Base-by-base conservation (phyloP, 37 sponge, comb jelly and placozoan species). In the Haliclona indistincta region DNA sequence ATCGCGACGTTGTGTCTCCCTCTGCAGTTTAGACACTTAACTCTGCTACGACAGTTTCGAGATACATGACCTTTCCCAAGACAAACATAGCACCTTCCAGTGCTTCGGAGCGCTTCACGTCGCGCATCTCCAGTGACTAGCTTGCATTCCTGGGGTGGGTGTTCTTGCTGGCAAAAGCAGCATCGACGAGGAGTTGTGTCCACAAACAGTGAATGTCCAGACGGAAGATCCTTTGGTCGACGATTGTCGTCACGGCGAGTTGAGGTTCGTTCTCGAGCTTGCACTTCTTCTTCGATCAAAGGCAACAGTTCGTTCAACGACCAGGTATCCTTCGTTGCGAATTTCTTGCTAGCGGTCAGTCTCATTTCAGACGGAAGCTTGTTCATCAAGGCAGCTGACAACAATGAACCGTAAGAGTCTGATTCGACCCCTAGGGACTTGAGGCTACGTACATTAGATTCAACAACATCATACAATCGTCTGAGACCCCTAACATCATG, bases 61-160 rank as follows among this genome's bases (percentile, higher is more conserved):
- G 42, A 36, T 25, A 77, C 36, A 26, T 77, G 68, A 5, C 68
- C 67, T 42, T 64, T 77, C 42, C 68, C 23, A 2, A 51, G 69
- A 40, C 79, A 79, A 38, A 79, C 29, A 38, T 39, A 79, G 70
- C 69, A 79, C 43, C 69, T 53, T 25, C 49, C 49, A 54, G 69
- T 53, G 20, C 39, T 76, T 23, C 52, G 39, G 17, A 64, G 66
- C 8, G 44, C 34, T 10, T 47, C 67, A 49, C 54, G 52, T n/a
- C 77, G 54, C 3, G 65, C 51, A 28, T 51, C 56, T 2, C 39
- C 54, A 19, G 77, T 30, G 33, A 76, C 77, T 3, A 38, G 20
- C 44, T 28, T 38, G 34, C 77, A 76, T 3, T 30, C 25, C 23
- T 44, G 53, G 38, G 77, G 64, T 3, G 77, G 54, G 23, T 76